Conservation (phyloP, 2,797 vertebrate genomes). For the Myotis findleyi region DNA sequence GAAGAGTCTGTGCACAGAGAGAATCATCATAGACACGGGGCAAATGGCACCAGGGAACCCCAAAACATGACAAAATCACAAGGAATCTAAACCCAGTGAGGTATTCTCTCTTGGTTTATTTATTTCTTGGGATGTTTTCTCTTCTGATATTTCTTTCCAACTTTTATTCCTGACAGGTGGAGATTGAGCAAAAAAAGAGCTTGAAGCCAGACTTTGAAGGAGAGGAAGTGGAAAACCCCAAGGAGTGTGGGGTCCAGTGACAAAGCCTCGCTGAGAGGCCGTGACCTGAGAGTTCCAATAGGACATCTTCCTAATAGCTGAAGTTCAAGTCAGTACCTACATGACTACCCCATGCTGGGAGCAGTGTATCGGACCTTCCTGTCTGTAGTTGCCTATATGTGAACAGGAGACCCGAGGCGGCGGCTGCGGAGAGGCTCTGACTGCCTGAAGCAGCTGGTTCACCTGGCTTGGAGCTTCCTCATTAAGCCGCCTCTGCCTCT, state of each 20-base stretch:
- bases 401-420: conserved; percentile 62
- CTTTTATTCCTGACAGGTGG: conserved; percentile 87
- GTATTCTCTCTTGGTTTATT: conserved; percentile 11
- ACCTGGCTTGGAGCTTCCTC: neutral
- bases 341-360: conserved; percentile 48
- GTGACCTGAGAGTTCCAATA: conserved; percentile 43
- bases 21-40: neutral
- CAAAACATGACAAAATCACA: neutral
- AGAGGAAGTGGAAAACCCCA: conserved; percentile 85
- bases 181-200: conserved; percentile 91
- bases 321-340: conserved; percentile 68
- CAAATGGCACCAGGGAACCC: neutral
- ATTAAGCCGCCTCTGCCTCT: conserved; percentile 64
- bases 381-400: neutral
- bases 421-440: conserved; percentile 62
- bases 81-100: neutral
- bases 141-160: conserved; percentile 41
- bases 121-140: conserved; percentile 47
- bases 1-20: neutral
- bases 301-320: conserved; percentile 46
- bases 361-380: neutral
- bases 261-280: conserved; percentile 24
- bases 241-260: conserved; percentile 91
- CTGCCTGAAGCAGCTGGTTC: neutral
- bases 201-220: conserved; percentile 85